Percentiles rank a stretch among this genome's conserved stretches.
Conservation (phyloP, 2,113 vertebrate genomes). For the Mobula birostris region DNA sequence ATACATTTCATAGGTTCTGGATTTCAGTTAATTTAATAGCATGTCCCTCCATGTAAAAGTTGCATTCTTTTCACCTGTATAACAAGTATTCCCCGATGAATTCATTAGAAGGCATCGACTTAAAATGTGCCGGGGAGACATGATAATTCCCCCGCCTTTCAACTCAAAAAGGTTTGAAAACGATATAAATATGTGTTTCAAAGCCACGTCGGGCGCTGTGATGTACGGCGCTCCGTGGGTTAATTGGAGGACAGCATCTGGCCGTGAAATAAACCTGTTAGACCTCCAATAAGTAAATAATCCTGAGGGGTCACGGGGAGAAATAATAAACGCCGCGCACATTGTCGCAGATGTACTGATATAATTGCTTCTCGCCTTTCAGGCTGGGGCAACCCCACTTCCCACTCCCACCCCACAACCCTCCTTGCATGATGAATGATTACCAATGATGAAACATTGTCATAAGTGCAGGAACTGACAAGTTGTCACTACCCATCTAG, state of each 20-base stretch:
- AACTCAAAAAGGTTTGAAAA: background rate
- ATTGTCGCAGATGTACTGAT: constrained; percentile 32
- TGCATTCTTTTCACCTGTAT: background rate
- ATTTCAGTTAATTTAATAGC: background rate
- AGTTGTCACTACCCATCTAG: constrained; percentile 24
- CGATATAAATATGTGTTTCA: background rate
- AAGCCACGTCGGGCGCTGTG: background rate
- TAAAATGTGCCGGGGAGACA: background rate
- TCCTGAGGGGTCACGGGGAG: background rate
- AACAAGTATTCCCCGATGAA: background rate
- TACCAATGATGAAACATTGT: constrained; percentile 17
- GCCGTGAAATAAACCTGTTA: constrained; percentile 24
- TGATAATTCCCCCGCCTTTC: background rate
- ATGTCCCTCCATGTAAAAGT: background rate
- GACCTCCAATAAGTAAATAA: constrained; percentile 35
- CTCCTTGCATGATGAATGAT: background rate
- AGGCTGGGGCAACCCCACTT: background rate
- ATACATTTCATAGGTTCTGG: background rate
- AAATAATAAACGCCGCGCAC: background rate
- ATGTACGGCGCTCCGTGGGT: background rate
- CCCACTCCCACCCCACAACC: background rate
- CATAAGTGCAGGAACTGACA: constrained; percentile 30
- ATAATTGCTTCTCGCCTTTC: background rate
- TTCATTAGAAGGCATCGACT: background rate
- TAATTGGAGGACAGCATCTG: constrained; percentile 25